A percentile compares a stretch with the other conserved stretches of the same genome.
phyloP scores from a whole-genome alignment of 30 jellyfish, hydroid and myxozoan genomes.

The Cassiopea andromeda region DNA sequence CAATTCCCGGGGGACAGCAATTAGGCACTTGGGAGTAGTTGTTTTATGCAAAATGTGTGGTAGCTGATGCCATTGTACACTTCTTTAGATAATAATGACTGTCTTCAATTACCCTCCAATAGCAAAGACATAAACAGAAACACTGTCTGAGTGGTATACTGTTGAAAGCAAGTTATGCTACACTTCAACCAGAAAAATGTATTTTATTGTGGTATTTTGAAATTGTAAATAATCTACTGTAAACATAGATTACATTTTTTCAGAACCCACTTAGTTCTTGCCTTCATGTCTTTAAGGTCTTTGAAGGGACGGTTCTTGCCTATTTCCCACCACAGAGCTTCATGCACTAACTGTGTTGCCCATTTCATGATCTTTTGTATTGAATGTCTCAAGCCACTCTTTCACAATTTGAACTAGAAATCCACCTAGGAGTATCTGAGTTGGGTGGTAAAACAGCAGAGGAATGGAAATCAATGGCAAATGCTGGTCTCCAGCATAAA shows the following conservation, averaged over 20 bases:
- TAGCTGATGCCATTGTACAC: neutral
- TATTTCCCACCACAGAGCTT: neutral
- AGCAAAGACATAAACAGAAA: neutral
- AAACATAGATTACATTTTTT: neutral
- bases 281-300: too few relatives aligned
- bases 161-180: neutral
- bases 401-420: slow-evolving; percentile 82
- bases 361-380: slow-evolving; percentile 52
- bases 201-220: neutral
- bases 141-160: too few relatives aligned
- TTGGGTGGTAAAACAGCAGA: slow-evolving; percentile 86
- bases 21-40: too few relatives aligned
- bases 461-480: slow-evolving; percentile 90
- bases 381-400: slow-evolving; percentile 70
- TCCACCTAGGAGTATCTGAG: slow-evolving; percentile 92
- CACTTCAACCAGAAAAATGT: neutral
- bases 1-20: too few relatives aligned
- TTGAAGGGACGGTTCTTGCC: neutral
- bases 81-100: neutral
- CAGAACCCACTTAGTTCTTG: neutral
- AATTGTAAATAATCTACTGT: neutral
- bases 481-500: slow-evolving; percentile 75
- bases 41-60: neutral
- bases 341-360: neutral
- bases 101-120: neutral